Base-by-base conservation (phyloP, 2,888 invertebrate genomes). In the Metacarcinus magister region DNA sequence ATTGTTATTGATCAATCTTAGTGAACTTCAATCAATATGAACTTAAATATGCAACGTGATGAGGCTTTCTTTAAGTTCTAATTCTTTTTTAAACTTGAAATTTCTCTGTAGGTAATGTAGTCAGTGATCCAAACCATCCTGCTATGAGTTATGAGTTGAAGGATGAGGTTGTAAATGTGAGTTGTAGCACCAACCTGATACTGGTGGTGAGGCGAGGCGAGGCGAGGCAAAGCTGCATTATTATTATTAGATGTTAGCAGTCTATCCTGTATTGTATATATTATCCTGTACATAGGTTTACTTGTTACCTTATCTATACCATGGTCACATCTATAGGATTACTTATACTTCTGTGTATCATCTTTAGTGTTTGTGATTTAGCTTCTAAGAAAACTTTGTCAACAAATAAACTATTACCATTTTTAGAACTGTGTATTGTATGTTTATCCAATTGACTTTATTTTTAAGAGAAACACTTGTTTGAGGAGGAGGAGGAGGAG, bases 221-320 rank as follows among this genome's bases (percentile, higher is more conserved):
- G 23, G 67, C 87, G 5, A 39, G 32, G 87, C 87, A 87, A 39
- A 32, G 39, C 87, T 87, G 39, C 87, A 87, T 87, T 87, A 39
- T 39, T 87, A 13, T 87, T 23, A 28, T 39, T 1, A 16, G 16
- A 87, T 39, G 87, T 87, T 39, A 87, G 13, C 39, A 32, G 39
- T 39, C 39, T 87, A 87, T 32, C 16, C 7, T 87, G 39, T 67
- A 67, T 67, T 39, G 16, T 75, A 75, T 75, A 75, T 75, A 87
- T 32, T 23, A 87, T 87, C 19, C 8, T 39, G 87, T 87, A 87
- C 39, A 82, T 82, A 82, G 10, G 28, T 82, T 28, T 39, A 87
- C 39, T 87, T 87, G 87, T 87, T 87, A 19, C 39, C 87, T 87
- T 87, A 87, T 87, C 39, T 39, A 87, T 87, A 87, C 39, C 87